Conservation (phyloP, 92 coral and sea anemone species). For the Scolanthus callimorphus region DNA sequence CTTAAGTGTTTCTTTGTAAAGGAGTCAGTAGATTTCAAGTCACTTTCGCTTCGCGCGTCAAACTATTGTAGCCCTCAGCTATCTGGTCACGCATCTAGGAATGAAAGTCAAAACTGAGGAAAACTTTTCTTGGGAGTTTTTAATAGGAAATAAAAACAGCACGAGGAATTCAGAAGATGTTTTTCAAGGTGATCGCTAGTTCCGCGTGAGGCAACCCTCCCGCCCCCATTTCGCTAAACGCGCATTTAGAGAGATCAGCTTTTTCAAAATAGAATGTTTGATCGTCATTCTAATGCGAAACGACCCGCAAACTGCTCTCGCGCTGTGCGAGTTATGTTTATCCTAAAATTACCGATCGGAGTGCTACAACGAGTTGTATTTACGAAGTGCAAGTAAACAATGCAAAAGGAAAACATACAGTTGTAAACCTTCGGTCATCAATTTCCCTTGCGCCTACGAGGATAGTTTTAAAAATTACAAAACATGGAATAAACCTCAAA, state of each 20-base stretch:
- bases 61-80: constrained; percentile 22
- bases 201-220: constrained; percentile 2
- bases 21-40: constrained; percentile 15
- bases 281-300: constrained; percentile 5
- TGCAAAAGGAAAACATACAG: constrained; percentile 3
- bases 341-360: constrained; percentile 22
- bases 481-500: too few relatives aligned
- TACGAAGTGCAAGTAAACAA: constrained; percentile 21
- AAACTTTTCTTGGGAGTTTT: not conserved
- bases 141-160: not conserved
- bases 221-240: constrained; percentile 9
- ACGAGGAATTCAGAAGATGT: not conserved
- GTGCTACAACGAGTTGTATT: constrained; percentile 28
- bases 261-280: too few relatives aligned
- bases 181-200: not conserved
- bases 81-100: constrained; percentile 31
- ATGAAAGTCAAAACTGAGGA: not conserved
- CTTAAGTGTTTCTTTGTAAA: constrained; percentile 13
- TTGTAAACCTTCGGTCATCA: too few relatives aligned
- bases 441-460: too few relatives aligned
- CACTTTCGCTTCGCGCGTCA: constrained; percentile 16
- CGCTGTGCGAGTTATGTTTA: constrained; percentile 63
- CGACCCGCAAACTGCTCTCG: constrained; percentile 37
- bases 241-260: constrained; percentile 1
- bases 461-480: too few relatives aligned